Percentiles rank a stretch among this genome's conserved stretches.
Conservation (phyloP, 92 coral and sea anemone species). For the Heteractis magnifica region DNA sequence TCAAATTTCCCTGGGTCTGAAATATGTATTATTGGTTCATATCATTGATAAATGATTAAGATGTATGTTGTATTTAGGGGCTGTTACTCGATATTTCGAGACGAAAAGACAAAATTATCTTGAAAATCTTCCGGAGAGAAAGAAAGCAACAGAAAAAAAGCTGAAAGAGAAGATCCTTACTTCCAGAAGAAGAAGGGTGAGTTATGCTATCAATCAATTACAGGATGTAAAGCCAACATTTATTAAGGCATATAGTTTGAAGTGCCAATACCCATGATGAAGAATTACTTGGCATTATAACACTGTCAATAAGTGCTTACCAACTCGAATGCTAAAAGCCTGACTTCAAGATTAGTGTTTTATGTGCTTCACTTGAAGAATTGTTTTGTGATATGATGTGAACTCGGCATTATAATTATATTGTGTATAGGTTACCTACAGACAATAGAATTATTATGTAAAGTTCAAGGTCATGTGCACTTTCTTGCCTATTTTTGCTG, state of each 20-base stretch:
- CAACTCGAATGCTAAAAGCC: neutral
- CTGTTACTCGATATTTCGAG: conserved; percentile 26
- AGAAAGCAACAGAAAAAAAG: conserved; percentile 6
- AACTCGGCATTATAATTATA: too few relatives aligned
- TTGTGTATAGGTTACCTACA: too few relatives aligned
- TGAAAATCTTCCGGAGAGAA: neutral
- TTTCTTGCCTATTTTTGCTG: too few relatives aligned
- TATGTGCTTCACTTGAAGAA: neutral
- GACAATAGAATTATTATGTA: neutral
- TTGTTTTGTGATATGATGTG: neutral
- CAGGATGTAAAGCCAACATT: neutral
- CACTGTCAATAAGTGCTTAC: neutral
- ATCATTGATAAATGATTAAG: neutral
- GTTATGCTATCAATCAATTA: neutral
- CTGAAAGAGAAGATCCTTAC: conserved; percentile 3
- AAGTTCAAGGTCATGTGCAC: neutral
- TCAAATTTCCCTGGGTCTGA: too few relatives aligned
- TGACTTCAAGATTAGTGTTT: neutral
- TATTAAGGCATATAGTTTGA: neutral
- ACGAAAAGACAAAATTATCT: neutral
- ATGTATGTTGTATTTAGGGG: conserved; percentile 14
- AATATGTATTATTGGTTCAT: neutral
- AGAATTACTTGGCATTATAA: conserved; percentile 1
- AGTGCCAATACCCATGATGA: neutral
- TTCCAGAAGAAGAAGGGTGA: conserved; percentile 20